Percentiles rank a stretch among this genome's conserved stretches.
phyloP scores from a whole-genome alignment of 2,113 vertebrate genomes.

The Pyxicephalus adspersus region DNA sequence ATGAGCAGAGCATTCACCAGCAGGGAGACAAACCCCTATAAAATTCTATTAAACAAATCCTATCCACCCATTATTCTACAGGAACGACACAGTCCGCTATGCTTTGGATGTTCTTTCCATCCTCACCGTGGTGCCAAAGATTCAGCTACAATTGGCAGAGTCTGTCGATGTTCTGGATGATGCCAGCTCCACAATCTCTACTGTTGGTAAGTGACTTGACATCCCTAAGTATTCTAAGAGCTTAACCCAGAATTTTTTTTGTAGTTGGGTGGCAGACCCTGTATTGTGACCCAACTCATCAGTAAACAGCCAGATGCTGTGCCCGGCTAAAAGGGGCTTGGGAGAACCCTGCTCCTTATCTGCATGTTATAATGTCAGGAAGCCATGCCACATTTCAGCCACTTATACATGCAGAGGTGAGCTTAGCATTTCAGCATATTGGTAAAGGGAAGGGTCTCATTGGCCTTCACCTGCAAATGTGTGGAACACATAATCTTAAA shows the following conservation, averaged over 20 bases:
- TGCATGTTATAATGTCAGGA: not conserved
- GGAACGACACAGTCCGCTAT: constrained; percentile 96
- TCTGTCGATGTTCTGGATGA: constrained; percentile 93
- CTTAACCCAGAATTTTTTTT: too few species aligned
- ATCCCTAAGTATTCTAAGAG: too few species aligned
- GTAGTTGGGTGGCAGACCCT: too few species aligned
- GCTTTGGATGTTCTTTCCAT: constrained; percentile 96
- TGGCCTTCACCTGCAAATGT: not conserved
- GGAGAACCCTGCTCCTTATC: not conserved
- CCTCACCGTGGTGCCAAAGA: constrained; percentile 96
- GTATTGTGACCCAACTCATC: too few species aligned
- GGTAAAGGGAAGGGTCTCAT: not conserved
- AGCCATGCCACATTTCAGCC: not conserved
- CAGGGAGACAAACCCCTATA: too few species aligned
- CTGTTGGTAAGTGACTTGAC: constrained; percentile 83
- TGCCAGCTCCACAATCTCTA: constrained; percentile 89
- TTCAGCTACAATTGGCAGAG: constrained; percentile 91
- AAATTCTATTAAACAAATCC: too few species aligned
- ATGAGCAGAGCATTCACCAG: too few species aligned
- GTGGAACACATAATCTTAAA: not conserved
- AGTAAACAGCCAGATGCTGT: too few species aligned
- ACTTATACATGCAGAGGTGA: too few species aligned
- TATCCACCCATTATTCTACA: constrained; percentile 56
- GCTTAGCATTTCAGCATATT: too few species aligned
- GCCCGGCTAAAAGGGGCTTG: too few species aligned